These are phyloP conservation scores for Spizella passerina DNA, from an alignment of 2,797 vertebrate genomes.

Conservation along the genomic window DNA sequence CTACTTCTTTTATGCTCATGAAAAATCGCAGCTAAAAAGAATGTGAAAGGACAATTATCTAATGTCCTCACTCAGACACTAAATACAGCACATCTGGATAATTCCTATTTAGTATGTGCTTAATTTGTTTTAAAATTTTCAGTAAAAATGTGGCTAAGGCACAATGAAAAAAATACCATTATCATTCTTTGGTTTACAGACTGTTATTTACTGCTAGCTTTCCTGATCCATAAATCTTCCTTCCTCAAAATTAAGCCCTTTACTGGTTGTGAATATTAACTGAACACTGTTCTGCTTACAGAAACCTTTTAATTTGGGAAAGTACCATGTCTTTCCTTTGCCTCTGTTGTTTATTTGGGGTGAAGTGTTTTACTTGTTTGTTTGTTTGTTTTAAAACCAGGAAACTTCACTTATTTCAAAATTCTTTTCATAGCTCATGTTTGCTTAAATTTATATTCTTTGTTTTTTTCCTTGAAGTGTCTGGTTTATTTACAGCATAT, in stretches of 20 bases:
- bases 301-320: not conserved
- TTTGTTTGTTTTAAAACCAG: not conserved
- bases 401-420: not conserved
- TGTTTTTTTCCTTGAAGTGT: not conserved
- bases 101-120: not conserved
- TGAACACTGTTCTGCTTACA: not conserved
- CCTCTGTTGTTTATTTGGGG: not conserved
- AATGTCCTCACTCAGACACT: not conserved
- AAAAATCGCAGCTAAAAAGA: not conserved
- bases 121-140: not conserved
- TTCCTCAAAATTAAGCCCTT: not conserved
- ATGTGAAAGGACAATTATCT: not conserved
- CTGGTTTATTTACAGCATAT: not conserved
- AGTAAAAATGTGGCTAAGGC: not conserved
- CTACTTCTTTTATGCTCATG: not conserved
- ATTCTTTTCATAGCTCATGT: not conserved
- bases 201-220: not conserved
- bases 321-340: not conserved
- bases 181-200: not conserved
- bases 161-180: not conserved
- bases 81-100: not conserved
- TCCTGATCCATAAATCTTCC: not conserved
- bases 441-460: not conserved
- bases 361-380: not conserved
- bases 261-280: not conserved